Evolutionary conservation across 1,140 invertebrate species (phyloP).

Genomic region (Phocides pigmalion): DNA sequence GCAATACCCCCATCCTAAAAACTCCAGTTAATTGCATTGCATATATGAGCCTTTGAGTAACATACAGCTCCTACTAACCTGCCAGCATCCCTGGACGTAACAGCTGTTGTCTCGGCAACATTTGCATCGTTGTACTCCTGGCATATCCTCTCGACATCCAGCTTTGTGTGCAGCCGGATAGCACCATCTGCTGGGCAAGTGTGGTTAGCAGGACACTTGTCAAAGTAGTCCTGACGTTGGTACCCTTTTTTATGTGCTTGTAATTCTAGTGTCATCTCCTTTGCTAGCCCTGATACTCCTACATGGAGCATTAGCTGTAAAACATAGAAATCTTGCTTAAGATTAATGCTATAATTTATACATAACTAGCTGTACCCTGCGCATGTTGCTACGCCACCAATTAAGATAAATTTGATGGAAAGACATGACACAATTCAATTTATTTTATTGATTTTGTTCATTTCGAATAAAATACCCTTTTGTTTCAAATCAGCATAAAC

Average conservation of each 20-base stretch:
- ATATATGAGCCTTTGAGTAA: too few species aligned
- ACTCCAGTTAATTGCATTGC: too few species aligned
- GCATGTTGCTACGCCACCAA: too few species aligned
- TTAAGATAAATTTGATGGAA: too few species aligned
- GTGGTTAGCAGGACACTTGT: conserved; percentile 68
- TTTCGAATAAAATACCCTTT: too few species aligned
- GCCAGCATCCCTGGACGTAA: conserved; percentile 74
- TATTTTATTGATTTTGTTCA: too few species aligned
- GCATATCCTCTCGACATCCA: conserved; percentile 71
- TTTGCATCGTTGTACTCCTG: conserved; percentile 68
- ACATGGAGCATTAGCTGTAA: conserved; percentile 87
- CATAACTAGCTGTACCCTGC: too few species aligned
- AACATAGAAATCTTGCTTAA: too few species aligned
- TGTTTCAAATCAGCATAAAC: too few species aligned
- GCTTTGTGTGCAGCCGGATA: conserved; percentile 69
- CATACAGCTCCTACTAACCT: conserved; percentile 62
- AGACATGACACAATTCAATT: too few species aligned
- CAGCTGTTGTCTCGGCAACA: conserved; percentile 48
- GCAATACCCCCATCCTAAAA: too few species aligned
- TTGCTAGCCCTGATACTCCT: conserved; percentile 84
- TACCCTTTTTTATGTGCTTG: conserved; percentile 85
- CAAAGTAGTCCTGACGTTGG: conserved; percentile 75
- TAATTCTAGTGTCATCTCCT: conserved; percentile 85
- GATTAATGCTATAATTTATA: too few species aligned
- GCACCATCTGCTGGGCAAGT: conserved; percentile 74